A percentile compares a stretch with the other conserved stretches of the same genome.
These are phyloP conservation scores for Megaceryle maxima DNA, from an alignment of 2,113 vertebrate species.

Conservation along the genomic window DNA sequence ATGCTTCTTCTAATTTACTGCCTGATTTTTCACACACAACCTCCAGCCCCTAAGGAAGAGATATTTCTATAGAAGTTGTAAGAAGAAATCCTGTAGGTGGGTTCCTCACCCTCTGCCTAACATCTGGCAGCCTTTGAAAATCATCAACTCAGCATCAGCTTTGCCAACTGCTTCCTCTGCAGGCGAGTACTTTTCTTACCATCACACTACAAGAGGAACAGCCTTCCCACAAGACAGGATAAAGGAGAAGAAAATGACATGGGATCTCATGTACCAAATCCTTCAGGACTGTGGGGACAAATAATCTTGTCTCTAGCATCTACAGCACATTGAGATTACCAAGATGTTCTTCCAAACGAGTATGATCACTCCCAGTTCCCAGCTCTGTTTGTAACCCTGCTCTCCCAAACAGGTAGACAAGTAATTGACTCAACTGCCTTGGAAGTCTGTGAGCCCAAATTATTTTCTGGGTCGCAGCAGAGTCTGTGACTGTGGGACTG, in stretches of 20 bases:
- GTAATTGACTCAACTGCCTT: not conserved
- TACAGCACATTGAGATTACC: not conserved
- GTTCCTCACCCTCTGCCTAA: not conserved
- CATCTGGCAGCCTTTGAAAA: conserved; percentile 16
- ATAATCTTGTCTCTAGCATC: not conserved
- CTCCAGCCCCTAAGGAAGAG: not conserved
- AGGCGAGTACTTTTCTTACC: not conserved
- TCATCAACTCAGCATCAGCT: not conserved
- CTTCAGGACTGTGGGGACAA: not conserved
- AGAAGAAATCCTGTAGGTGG: not conserved
- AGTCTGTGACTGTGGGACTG: not conserved
- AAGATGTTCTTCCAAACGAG: not conserved
- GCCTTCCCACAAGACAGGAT: not conserved
- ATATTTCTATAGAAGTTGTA: not conserved
- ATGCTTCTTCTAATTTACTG: not conserved
- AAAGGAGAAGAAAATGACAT: not conserved
- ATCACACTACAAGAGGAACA: not conserved
- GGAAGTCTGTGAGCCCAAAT: not conserved
- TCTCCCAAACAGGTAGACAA: not conserved
- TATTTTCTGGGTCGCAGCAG: not conserved
- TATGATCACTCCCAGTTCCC: not conserved
- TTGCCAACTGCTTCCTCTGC: not conserved
- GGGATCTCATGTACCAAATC: not conserved
- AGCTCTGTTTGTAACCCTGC: not conserved
- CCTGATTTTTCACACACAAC: not conserved